Conservation (phyloP, 2,888 invertebrate genomes). For the Cyclophora albipunctata region DNA sequence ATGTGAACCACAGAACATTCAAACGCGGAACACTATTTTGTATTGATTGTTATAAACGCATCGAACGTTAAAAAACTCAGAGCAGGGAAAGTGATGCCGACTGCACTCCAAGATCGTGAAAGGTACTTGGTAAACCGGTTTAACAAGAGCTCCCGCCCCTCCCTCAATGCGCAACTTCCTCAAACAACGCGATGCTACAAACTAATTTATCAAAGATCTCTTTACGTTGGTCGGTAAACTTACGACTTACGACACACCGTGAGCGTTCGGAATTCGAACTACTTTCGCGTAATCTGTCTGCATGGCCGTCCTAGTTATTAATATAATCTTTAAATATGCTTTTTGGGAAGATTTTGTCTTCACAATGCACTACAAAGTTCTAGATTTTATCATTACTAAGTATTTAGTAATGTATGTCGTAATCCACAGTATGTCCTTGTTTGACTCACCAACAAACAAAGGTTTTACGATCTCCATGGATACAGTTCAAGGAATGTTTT, state of each 20-base stretch:
- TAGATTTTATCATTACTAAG: no score
- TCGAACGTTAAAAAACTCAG: constrained; percentile 67
- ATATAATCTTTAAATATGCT: neutral
- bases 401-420: no score
- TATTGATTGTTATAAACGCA: constrained; percentile 61
- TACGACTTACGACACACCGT: constrained; percentile 47
- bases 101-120: constrained; percentile 66
- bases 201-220: constrained; percentile 47
- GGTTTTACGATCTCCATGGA: no score
- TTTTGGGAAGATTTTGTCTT: neutral
- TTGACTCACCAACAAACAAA: no score
- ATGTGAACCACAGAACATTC: no score
- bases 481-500: no score
- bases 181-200: constrained; percentile 18
- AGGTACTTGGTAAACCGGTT: constrained; percentile 60
- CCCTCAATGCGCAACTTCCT: constrained; percentile 22
- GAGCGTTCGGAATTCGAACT: constrained; percentile 67
- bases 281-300: constrained; percentile 70
- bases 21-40: no score
- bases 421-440: no score
- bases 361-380: neutral
- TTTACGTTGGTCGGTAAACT: constrained; percentile 45
- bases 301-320: constrained; percentile 53
- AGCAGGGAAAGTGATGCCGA: constrained; percentile 71
- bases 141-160: constrained; percentile 41